Base-by-base conservation (phyloP, 2,797 vertebrate genomes). In the Mallotus villosus region DNA sequence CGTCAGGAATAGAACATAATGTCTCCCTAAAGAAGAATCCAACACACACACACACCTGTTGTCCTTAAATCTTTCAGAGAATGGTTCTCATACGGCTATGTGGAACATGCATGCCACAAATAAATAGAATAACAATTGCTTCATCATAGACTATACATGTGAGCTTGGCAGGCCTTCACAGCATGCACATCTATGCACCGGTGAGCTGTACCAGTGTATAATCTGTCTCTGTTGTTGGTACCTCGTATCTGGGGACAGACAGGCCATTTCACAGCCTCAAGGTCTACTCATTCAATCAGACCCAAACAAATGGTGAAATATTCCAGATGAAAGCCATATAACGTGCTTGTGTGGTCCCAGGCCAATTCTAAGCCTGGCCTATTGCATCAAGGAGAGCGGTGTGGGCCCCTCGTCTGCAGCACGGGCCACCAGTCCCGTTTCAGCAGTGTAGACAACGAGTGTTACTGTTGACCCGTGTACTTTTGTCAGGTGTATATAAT, bases 11-110 rank as follows among this genome's bases (percentile, higher is more conserved):
- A 41, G 37, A 41, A 41, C 37, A 41, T 12, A 41, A 41, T 41
- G 37, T 9, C 8, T 41, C 37, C 8, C 1, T 41, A 6, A 41
- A 70, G 22, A 41, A 37, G 32, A 57, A 59, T n/a, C 34, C 37
- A 68, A 41, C 37, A n/a, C n/a, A n/a, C 37, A 2, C 37, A 41
- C 37, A 41, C 78, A 82, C 63, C 75, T 76, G 81, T 58, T 66
- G 65, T 58, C 67, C 70, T 74, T 78, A 72, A 72, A 66, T 80
- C 73, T 72, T 24, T 9, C 29, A 8, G 17, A 32, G 12, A 16
- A 25, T 61, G 21, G 6, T 62, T 32, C 6, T 53, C 8, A 9
- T n/a, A 53, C 2, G 25, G 4, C 14, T 11, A 17, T 29, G 25
- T 19, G 25, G 6, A 29, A 60, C 22, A 60, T 24, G 11, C 22